Conservation (phyloP, 2,888 invertebrate genomes). For the Coelinius sp. region DNA sequence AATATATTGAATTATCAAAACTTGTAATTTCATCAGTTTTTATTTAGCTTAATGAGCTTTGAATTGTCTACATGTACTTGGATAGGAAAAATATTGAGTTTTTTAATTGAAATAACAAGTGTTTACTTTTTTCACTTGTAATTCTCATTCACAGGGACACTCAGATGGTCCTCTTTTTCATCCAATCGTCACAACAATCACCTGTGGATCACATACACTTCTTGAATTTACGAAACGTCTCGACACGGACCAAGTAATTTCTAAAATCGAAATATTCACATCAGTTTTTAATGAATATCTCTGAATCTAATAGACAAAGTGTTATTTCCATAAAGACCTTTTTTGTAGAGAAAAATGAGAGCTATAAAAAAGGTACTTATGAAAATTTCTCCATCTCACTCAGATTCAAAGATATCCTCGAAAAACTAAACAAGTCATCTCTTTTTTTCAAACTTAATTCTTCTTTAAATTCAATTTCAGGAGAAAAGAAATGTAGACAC, state of each 20-base stretch:
- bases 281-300: too few species aligned
- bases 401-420: too few species aligned
- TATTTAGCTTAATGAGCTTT: too few species aligned
- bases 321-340: too few species aligned
- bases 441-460: constrained; percentile 48
- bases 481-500: constrained; percentile 39
- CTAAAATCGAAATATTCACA: too few species aligned
- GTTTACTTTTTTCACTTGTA: too few species aligned
- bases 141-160: constrained; percentile 87
- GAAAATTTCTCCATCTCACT: not conserved
- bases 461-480: constrained; percentile 34
- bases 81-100: too few species aligned
- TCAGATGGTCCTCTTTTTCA: constrained; percentile 95
- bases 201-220: constrained; percentile 91
- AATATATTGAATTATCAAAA: constrained; percentile 9
- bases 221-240: constrained; percentile 83
- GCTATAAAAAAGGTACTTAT: not conserved
- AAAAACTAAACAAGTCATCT: constrained; percentile 46
- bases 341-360: too few species aligned
- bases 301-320: too few species aligned
- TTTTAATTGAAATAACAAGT: too few species aligned
- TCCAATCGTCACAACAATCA: constrained; percentile 93
- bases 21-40: not conserved
- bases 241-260: constrained; percentile 66
- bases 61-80: too few species aligned